Conservation (phyloP, 2,888 invertebrate genomes). For the Eudemis profundana region DNA sequence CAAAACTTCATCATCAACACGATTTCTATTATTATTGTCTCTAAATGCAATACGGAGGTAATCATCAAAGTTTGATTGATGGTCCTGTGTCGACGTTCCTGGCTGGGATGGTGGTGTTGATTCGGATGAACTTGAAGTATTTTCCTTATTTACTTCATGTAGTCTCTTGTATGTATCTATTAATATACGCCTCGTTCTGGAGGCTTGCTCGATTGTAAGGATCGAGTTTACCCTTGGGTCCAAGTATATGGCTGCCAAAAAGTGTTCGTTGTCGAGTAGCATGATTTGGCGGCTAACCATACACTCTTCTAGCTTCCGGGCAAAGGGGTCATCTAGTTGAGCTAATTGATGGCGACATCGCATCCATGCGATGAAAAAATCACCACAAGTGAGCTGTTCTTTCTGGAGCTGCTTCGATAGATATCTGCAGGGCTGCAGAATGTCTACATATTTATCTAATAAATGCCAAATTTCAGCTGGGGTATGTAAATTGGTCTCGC, state of each 20-base stretch:
- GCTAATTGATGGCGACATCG: neutral
- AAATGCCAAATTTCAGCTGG: neutral
- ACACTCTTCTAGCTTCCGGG: neutral
- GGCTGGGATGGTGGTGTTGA: neutral
- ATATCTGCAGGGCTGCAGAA: conserved; percentile 1
- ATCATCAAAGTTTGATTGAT: neutral
- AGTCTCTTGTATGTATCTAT: neutral
- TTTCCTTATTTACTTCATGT: neutral
- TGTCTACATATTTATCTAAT: neutral
- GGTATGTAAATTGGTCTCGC: neutral
- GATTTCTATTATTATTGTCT: neutral
- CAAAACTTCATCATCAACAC: neutral
- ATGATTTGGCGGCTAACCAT: neutral
- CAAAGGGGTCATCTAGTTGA: neutral
- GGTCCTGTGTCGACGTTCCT: neutral
- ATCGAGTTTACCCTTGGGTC: neutral
- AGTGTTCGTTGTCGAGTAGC: neutral
- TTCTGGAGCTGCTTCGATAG: neutral
- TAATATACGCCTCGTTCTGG: neutral
- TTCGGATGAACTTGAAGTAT: neutral
- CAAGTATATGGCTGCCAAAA: neutral
- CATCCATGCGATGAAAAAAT: neutral
- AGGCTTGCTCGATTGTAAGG: neutral
- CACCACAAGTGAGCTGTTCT: conserved; percentile 8
- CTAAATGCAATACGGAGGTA: neutral